These are phyloP conservation scores for Aphis craccivora DNA, from an alignment of 1,140 invertebrate genomes.

Conservation along the genomic window DNA sequence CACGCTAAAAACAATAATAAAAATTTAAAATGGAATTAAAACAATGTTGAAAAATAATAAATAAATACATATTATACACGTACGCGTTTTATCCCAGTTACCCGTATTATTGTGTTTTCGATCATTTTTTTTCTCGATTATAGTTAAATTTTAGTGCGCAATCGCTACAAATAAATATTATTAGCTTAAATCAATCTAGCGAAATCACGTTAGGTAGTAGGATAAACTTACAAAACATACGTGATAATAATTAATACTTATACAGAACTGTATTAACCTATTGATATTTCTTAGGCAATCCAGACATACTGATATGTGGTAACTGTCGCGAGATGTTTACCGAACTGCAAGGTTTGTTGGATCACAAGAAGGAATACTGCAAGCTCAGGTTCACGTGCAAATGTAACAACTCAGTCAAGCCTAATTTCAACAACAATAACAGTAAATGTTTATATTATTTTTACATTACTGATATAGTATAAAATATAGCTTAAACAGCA, in stretches of 20 bases:
- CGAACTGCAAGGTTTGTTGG: constrained; percentile 80
- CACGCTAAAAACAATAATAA: not conserved
- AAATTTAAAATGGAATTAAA: not conserved
- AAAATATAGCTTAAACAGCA: not conserved
- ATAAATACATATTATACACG: too few species aligned
- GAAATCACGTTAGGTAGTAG: not conserved
- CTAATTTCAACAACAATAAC: constrained; percentile 63
- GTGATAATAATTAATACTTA: not conserved
- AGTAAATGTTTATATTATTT: not conserved
- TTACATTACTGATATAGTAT: not conserved
- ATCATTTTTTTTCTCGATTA: not conserved
- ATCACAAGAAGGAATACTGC: constrained; percentile 86
- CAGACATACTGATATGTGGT: constrained; percentile 87
- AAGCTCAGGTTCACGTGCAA: constrained; percentile 86
- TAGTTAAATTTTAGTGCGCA: not conserved
- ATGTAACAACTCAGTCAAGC: constrained; percentile 68
- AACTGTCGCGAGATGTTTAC: constrained; percentile 86
- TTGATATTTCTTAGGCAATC: constrained; percentile 71
- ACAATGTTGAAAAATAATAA: not conserved
- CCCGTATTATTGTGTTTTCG: not conserved
- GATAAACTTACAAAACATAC: not conserved
- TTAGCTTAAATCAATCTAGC: not conserved
- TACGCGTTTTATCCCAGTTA: not conserved
- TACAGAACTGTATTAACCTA: not conserved
- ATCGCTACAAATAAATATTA: not conserved